These are phyloP conservation scores for Sarcophaga caerulescens DNA, from an alignment of 2,888 invertebrate genomes.

Conservation along the genomic window DNA sequence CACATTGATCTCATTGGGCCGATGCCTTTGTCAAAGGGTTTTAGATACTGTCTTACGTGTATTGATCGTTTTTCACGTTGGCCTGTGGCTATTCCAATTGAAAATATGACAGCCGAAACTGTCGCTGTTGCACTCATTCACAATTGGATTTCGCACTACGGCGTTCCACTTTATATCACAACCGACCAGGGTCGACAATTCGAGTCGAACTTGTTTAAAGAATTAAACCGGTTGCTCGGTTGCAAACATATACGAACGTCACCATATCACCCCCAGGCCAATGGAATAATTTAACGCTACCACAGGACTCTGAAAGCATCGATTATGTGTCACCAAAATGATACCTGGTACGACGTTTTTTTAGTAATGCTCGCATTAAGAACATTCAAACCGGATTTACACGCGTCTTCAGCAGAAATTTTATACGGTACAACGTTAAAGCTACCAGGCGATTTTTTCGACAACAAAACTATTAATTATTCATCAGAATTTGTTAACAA, in stretches of 20 bases:
- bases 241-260: constrained; percentile 54
- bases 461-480: constrained; percentile 10
- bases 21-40: constrained; percentile 72
- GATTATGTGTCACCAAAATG: constrained; percentile 42
- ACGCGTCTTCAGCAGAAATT: constrained; percentile 51
- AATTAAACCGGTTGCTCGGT: constrained; percentile 67
- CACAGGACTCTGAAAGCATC: constrained; percentile 45
- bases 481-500: constrained; percentile 5
- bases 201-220: constrained; percentile 74
- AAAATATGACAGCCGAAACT: constrained; percentile 65
- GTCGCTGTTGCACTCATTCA: constrained; percentile 74
- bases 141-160: constrained; percentile 80
- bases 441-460: constrained; percentile 57
- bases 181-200: constrained; percentile 79
- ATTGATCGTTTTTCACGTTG: constrained; percentile 70
- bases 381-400: constrained; percentile 52
- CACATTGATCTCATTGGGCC: constrained; percentile 80
- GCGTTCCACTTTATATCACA: constrained; percentile 77
- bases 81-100: constrained; percentile 70
- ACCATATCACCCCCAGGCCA: constrained; percentile 74
- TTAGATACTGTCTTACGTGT: constrained; percentile 74
- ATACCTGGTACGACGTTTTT: constrained; percentile 46
- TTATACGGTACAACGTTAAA: constrained; percentile 47
- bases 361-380: constrained; percentile 52
- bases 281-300: constrained; percentile 60